Evolutionary conservation across 2,888 invertebrate genomes (phyloP), one percentile per base, ranked within the genome.

Genomic region (Yponomeuta cagnagella): DNA sequence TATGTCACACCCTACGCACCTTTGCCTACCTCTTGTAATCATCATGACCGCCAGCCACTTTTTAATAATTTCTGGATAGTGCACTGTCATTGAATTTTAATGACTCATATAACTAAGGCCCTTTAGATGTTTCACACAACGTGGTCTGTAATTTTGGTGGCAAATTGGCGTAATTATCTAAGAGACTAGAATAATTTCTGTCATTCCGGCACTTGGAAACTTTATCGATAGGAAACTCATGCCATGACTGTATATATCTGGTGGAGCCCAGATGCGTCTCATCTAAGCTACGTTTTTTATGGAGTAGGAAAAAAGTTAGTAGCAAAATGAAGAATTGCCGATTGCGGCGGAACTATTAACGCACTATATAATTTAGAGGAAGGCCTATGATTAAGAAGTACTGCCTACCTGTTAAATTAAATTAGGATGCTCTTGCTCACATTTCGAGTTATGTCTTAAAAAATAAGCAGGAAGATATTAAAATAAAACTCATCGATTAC

Each of bases 371-470:
- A 92, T 92, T 92, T 91, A 85, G 81, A 80, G 78, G 86, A 86
- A 87, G 85, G 82, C 86, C 91, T 91, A 88, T 92, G 86, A 91
- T 92, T 92, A 91, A 88, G 84, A 84, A 86, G 82, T 85, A 77
- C 88, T 88, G 91, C 91, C 90, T 90, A 90, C 91, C 91, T 90
- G 87, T 91, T 90, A 90, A 92, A 91, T 92, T 92, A 92, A 91
- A 91, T 92, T 92, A 92, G 87, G 86, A 63, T 87, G 86, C 88
- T 85, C 86, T 84, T 78, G 77, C 74, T 74, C 72, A 76, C 85
- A 87, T 88, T 87, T 85, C 85, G 71, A 70, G 74, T 77, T 81
- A 79, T 79, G 9, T 43, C 43, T 43, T 43, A 43, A 43, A 43
- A 85, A 87, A 82, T 75, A 75, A 82, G 81, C 75, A 78, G 76